Percentiles rank a stretch among this genome's conserved stretches.
Conservation (phyloP, 2,888 invertebrate genomes). For the Mactromeris polynyma region DNA sequence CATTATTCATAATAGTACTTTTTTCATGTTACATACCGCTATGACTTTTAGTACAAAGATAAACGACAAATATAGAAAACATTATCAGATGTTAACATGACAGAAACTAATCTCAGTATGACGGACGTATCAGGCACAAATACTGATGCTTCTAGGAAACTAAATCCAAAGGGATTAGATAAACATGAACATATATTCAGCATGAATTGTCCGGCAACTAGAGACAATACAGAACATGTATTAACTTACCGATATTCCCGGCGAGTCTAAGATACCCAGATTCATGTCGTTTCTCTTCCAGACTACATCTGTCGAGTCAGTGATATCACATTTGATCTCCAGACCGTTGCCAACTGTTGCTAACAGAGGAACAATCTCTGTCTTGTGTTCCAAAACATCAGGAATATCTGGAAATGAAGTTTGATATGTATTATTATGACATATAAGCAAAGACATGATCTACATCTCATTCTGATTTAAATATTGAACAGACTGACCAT, state of each 20-base stretch:
- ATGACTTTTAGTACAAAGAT: neutral
- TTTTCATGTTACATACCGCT: neutral
- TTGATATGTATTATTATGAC: neutral
- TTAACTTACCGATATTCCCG: constrained; percentile 87
- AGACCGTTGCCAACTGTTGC: constrained; percentile 93
- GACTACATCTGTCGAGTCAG: constrained; percentile 87
- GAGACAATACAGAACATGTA: neutral
- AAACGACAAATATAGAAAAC: neutral
- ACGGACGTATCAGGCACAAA: neutral
- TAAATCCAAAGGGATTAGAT: neutral
- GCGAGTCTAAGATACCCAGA: constrained; percentile 89
- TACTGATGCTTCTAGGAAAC: neutral
- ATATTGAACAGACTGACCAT: too few relatives aligned
- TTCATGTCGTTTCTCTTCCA: constrained; percentile 92
- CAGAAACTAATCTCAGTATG: neutral
- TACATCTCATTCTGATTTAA: neutral
- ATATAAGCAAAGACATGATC: neutral
- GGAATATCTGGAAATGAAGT: constrained; percentile 89
- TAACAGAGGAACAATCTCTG: constrained; percentile 91
- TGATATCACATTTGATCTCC: constrained; percentile 92
- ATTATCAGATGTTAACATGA: neutral
- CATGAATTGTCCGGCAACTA: neutral
- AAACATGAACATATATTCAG: neutral
- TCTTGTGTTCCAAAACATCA: constrained; percentile 91
- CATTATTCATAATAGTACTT: neutral